phyloP scores from a whole-genome alignment of 2,797 vertebrate species.

The Rhinichthys osculus region DNA sequence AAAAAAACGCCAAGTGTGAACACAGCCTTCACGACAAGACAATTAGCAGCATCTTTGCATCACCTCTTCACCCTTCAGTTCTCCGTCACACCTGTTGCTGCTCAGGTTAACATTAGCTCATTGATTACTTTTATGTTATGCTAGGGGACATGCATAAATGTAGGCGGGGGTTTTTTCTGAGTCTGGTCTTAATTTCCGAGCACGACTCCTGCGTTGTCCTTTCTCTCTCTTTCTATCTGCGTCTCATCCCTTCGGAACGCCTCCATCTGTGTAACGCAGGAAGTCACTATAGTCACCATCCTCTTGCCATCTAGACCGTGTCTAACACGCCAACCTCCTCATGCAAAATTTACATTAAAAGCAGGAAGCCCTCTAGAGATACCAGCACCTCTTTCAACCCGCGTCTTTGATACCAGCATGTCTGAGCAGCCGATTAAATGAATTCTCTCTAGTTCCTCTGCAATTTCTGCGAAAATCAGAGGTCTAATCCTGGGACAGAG shows the following conservation, averaged over 20 bases:
- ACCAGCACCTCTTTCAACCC: neutral
- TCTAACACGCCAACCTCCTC: constrained; percentile 22
- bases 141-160: neutral
- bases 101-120: neutral
- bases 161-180: neutral
- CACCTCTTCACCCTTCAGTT: neutral
- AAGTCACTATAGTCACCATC: neutral
- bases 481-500: neutral
- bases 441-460: neutral
- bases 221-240: neutral
- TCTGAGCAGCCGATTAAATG: neutral
- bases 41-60: too few relatives aligned
- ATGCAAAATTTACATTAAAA: constrained; percentile 52
- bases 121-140: too few relatives aligned
- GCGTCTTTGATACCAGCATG: neutral
- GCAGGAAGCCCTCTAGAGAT: constrained; percentile 3
- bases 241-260: neutral
- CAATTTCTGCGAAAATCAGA: neutral
- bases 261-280: neutral
- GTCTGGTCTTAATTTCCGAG: neutral
- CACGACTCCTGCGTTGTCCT: neutral
- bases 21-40: neutral
- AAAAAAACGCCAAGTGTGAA: neutral
- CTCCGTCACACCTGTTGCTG: neutral
- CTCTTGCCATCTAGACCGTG: constrained; percentile 22